A percentile compares a stretch with the other conserved stretches of the same genome.
phyloP scores from a whole-genome alignment of 2,888 invertebrate species.

The Eristalis intricaria region DNA sequence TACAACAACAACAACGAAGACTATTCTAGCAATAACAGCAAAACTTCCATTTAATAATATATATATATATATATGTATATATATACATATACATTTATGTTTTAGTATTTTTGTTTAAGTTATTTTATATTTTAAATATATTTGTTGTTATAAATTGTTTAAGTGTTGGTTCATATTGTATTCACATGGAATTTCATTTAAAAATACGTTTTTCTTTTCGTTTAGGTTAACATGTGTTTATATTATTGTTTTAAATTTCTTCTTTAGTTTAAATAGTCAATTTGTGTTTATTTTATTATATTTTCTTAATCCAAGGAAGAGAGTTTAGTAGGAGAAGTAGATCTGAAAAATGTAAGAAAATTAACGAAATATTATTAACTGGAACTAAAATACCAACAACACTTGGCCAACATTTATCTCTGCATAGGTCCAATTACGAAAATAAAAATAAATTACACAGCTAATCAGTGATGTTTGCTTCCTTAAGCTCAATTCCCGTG shows the following conservation, averaged over 20 bases:
- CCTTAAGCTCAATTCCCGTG: too few relatives aligned
- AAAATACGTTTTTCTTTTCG: constrained; percentile 43
- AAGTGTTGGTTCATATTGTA: constrained; percentile 46
- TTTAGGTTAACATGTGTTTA: constrained; percentile 60
- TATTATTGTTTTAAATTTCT: constrained; percentile 68
- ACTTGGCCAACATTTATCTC: constrained; percentile 57
- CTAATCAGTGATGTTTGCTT: too few relatives aligned
- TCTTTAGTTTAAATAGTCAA: constrained; percentile 61
- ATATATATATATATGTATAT: not conserved
- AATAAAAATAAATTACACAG: too few relatives aligned
- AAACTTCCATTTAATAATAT: constrained; percentile 37
- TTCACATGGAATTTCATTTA: constrained; percentile 32
- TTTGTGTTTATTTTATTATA: constrained; percentile 35
- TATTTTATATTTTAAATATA: constrained; percentile 44
- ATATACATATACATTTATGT: constrained; percentile 17
- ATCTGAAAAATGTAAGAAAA: constrained; percentile 55
- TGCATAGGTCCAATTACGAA: constrained; percentile 37
- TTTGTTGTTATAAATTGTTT: constrained; percentile 38
- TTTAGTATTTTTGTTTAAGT: constrained; percentile 31
- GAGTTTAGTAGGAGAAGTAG: constrained; percentile 40
- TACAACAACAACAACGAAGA: constrained; percentile 67
- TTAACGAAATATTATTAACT: constrained; percentile 17
- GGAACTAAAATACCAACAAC: not conserved
- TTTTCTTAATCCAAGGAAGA: constrained; percentile 43
- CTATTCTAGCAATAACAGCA: constrained; percentile 68